Percentiles rank a stretch among this genome's conserved stretches.
Evolutionary conservation across 2,888 invertebrate species (phyloP).

Genomic region (Camponotus fellah): DNA sequence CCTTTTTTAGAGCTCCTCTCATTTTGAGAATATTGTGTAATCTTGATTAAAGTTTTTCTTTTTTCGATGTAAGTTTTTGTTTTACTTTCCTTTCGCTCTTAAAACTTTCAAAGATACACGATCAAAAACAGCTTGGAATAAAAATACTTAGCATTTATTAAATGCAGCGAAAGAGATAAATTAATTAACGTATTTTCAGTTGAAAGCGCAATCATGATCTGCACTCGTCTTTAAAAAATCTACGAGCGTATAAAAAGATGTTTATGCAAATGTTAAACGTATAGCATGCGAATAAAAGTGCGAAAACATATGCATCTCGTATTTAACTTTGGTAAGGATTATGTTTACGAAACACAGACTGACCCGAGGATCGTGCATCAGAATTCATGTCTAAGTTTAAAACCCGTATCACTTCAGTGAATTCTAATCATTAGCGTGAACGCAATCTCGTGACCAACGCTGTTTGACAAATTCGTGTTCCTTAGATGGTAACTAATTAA

Average conservation of each 20-base stretch:
- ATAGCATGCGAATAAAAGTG: neutral
- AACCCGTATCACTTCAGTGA: neutral
- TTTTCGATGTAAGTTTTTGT: neutral
- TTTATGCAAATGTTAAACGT: slow-evolving; percentile 9
- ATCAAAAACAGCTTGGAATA: neutral
- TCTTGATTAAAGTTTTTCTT: neutral
- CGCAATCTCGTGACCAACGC: slow-evolving; percentile 3
- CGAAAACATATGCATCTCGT: slow-evolving; percentile 20
- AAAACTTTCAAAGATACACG: slow-evolving; percentile 1
- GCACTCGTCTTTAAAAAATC: neutral
- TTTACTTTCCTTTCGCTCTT: neutral
- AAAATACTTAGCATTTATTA: neutral
- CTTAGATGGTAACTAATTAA: slow-evolving; percentile 42
- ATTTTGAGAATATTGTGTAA: neutral
- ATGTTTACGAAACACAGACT: slow-evolving; percentile 14
- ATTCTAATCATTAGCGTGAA: neutral
- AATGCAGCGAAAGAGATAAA: slow-evolving; percentile 10
- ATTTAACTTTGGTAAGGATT: slow-evolving; percentile 48
- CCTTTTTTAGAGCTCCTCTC: neutral
- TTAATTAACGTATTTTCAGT: slow-evolving; percentile 6
- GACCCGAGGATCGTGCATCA: neutral
- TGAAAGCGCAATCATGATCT: slow-evolving; percentile 1
- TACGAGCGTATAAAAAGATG: slow-evolving; percentile 1
- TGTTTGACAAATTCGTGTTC: neutral
- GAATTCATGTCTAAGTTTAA: slow-evolving; percentile 4